Evolutionary conservation across 2,113 vertebrate species (phyloP).

Genomic region (Electrona antarctica): DNA sequence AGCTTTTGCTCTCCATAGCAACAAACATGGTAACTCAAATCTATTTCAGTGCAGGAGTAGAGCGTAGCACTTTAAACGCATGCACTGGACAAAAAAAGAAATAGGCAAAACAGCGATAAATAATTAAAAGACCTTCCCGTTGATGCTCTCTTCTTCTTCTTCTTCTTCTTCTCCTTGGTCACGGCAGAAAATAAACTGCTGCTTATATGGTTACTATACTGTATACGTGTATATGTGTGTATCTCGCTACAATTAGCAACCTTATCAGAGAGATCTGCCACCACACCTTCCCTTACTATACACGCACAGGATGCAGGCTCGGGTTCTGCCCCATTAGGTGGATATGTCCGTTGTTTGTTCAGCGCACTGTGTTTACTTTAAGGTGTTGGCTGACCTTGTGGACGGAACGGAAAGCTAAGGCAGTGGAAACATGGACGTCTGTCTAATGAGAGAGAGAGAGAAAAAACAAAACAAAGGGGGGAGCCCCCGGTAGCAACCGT

Average conservation of each 20-base stretch:
- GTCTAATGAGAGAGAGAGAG: slow-evolving; percentile 41
- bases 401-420: slow-evolving; percentile 6
- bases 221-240: slow-evolving; percentile 10
- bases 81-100: slow-evolving; percentile 26
- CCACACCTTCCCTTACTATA: slow-evolving; percentile 35
- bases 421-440: slow-evolving; percentile 50
- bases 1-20: slow-evolving; percentile 71
- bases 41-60: slow-evolving; percentile 67
- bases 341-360: slow-evolving; percentile 62
- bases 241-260: neutral
- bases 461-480: slow-evolving; percentile 48
- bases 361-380: neutral
- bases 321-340: slow-evolving; percentile 43
- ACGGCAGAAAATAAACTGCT: slow-evolving; percentile 50
- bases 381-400: slow-evolving; percentile 59
- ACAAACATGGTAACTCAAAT: slow-evolving; percentile 72
- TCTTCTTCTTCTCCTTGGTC: slow-evolving; percentile 41
- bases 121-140: slow-evolving; percentile 66
- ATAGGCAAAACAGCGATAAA: slow-evolving; percentile 59
- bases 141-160: slow-evolving; percentile 59
- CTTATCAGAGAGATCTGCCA: slow-evolving; percentile 56
- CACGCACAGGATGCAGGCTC: slow-evolving; percentile 44
- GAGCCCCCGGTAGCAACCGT: slow-evolving; percentile 35
- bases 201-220: slow-evolving; percentile 6
- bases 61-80: slow-evolving; percentile 55